A percentile compares a stretch with the other conserved stretches of the same genome.
phyloP scores from a whole-genome alignment of 2,888 invertebrate genomes.

The Drosophila limbata region DNA sequence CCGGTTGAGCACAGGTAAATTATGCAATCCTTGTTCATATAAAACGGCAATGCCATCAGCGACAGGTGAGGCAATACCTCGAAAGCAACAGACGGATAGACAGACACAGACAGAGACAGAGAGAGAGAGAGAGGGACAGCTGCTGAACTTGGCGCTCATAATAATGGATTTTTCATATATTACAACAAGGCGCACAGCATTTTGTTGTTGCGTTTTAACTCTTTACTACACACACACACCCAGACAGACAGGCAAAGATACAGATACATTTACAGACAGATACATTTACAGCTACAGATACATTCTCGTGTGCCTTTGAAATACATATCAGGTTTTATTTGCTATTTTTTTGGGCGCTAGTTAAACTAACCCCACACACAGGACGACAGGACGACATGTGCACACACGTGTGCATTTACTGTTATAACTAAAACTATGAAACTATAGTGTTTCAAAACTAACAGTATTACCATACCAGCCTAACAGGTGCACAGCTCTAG shows the following conservation, averaged over 20 bases:
- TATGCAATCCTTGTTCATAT: conserved; percentile 83
- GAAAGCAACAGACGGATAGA: background rate
- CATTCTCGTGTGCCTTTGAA: background rate
- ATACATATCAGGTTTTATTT: conserved; percentile 34
- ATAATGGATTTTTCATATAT: conserved; percentile 80
- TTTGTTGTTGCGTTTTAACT: conserved; percentile 36
- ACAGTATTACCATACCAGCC: conserved; percentile 84
- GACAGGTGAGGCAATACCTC: conserved; percentile 58
- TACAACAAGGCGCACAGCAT: conserved; percentile 78
- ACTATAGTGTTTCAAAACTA: conserved; percentile 84
- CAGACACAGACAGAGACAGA: background rate
- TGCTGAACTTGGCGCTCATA: conserved; percentile 80
- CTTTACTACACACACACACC: conserved; percentile 9
- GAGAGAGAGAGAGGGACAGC: conserved; percentile 14
- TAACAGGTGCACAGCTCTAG: conserved; percentile 78
- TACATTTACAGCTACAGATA: background rate
- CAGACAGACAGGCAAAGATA: background rate
- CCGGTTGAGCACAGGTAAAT: conserved; percentile 85
- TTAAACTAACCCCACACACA: conserved; percentile 24
- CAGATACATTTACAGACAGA: background rate
- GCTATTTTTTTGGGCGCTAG: conserved; percentile 36
- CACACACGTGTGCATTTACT: conserved; percentile 41
- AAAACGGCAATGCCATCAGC: conserved; percentile 64
- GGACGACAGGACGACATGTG: background rate
- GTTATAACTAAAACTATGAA: conserved; percentile 80